phyloP scores from a whole-genome alignment of 2,113 vertebrate species.

The Scomber colias region DNA sequence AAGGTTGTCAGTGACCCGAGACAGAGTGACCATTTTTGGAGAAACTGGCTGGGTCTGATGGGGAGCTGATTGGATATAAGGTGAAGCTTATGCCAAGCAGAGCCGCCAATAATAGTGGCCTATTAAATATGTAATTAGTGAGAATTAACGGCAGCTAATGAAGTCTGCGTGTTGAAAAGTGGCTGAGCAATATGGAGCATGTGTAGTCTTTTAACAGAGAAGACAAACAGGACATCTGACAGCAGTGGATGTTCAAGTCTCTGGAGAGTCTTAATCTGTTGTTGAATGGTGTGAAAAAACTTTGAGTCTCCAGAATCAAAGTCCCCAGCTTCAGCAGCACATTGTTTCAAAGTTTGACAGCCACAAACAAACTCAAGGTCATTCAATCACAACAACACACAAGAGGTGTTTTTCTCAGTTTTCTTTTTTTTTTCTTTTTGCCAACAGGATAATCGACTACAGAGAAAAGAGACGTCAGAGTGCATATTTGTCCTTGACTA shows the following conservation, averaged over 20 bases:
- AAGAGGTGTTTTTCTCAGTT: constrained; percentile 25
- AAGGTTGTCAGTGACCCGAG: constrained; percentile 30
- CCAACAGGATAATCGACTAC: constrained; percentile 40
- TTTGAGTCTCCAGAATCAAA: constrained; percentile 46
- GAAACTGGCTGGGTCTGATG: constrained; percentile 8
- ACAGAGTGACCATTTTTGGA: constrained; percentile 16
- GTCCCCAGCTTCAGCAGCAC: constrained; percentile 37
- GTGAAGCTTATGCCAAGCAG: neutral
- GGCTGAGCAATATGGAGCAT: neutral
- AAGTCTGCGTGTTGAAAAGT: constrained; percentile 27
- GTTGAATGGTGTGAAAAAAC: constrained; percentile 29
- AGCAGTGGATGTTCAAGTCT: constrained; percentile 13
- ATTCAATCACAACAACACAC: constrained; percentile 42
- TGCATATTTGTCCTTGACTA: constrained; percentile 49
- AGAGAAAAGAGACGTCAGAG: constrained; percentile 44
- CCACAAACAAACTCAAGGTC: constrained; percentile 67
- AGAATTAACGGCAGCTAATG: constrained; percentile 1
- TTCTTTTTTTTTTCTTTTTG: constrained; percentile 10
- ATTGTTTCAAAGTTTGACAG: constrained; percentile 54
- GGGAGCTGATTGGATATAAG: neutral
- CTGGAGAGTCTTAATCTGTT: constrained; percentile 44
- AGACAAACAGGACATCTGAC: constrained; percentile 38
- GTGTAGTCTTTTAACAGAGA: constrained; percentile 10
- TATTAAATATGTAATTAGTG: constrained; percentile 21
- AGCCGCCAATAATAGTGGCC: neutral